Percentiles rank a stretch among this genome's conserved stretches.
Conservation (phyloP, 1,140 invertebrate genomes). For the Drosophila dunni region DNA sequence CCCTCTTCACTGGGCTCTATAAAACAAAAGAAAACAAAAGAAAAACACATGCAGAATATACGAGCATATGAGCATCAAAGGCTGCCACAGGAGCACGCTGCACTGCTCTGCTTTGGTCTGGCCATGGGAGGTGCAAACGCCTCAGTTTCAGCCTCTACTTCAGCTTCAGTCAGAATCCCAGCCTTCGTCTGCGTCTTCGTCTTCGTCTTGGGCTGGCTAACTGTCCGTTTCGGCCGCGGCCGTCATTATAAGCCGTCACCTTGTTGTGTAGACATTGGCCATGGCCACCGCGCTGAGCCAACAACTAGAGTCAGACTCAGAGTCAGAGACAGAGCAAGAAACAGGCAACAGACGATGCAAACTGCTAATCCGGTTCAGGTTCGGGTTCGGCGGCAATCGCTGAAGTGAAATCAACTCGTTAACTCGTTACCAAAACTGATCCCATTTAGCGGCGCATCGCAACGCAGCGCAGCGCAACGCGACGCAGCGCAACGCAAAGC, state of each 20-base stretch:
- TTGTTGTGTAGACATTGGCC: slow-evolving; percentile 82
- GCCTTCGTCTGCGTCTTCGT: slow-evolving; percentile 21
- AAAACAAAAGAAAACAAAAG: slow-evolving; percentile 8
- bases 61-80: slow-evolving; percentile 25
- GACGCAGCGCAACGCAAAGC: slow-evolving; percentile 71
- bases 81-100: slow-evolving; percentile 48
- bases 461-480: slow-evolving; percentile 69
- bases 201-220: slow-evolving; percentile 25
- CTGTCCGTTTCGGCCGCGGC: slow-evolving; percentile 44
- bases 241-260: slow-evolving; percentile 82
- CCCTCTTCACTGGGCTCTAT: not conserved
- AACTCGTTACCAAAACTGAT: slow-evolving; percentile 84
- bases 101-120: slow-evolving; percentile 5
- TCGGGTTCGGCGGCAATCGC: slow-evolving; percentile 72
- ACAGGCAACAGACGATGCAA: slow-evolving; percentile 15
- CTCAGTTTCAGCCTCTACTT: slow-evolving; percentile 41
- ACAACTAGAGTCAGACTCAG: slow-evolving; percentile 23
- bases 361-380: slow-evolving; percentile 77
- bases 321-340: slow-evolving; percentile 29
- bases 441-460: slow-evolving; percentile 80
- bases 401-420: slow-evolving; percentile 84
- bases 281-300: slow-evolving; percentile 71
- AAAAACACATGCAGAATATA: slow-evolving; percentile 29
- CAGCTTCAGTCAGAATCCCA: slow-evolving; percentile 17
- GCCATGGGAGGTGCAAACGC: slow-evolving; percentile 75